These are phyloP conservation scores for Dryococelus australis DNA, from an alignment of 2,888 invertebrate species.

Conservation along the genomic window DNA sequence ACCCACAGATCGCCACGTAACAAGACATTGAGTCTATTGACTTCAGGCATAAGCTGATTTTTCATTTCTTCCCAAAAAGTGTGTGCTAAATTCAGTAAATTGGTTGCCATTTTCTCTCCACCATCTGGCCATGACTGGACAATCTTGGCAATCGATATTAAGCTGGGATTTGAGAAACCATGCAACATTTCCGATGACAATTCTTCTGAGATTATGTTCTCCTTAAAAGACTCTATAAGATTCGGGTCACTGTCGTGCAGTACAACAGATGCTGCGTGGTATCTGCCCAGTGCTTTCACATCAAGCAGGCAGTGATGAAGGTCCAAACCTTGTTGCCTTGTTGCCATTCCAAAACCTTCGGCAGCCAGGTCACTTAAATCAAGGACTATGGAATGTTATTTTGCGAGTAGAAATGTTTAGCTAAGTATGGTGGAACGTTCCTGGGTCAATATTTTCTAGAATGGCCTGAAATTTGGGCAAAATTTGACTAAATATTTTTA, in stretches of 20 bases:
- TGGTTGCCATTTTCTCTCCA: slow-evolving; percentile 30
- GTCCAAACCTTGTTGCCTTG: too few species aligned
- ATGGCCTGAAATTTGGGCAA: slow-evolving; percentile 25
- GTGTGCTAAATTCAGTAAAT: slow-evolving; percentile 13
- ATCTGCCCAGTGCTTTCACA: too few species aligned
- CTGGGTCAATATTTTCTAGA: background rate
- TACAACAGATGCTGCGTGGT: too few species aligned
- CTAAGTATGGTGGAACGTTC: background rate
- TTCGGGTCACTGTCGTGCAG: too few species aligned
- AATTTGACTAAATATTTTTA: slow-evolving; percentile 28
- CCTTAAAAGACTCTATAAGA: too few species aligned
- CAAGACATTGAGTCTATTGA: slow-evolving; percentile 36
- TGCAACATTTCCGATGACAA: too few species aligned
- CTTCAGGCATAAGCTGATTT: slow-evolving; percentile 11
- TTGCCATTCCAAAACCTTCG: too few species aligned
- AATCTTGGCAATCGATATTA: slow-evolving; percentile 21
- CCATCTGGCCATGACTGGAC: slow-evolving; percentile 19
- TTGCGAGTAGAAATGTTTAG: background rate
- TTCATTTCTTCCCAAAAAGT: background rate
- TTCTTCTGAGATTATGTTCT: too few species aligned
- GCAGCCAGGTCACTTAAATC: slow-evolving; percentile 37
- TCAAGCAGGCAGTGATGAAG: too few species aligned
- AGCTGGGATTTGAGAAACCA: background rate
- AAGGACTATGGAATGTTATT: background rate
- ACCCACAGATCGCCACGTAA: slow-evolving; percentile 45